These are phyloP conservation scores for Elgonia sp. DNA, from an alignment of 2,888 invertebrate species.

Conservation along the genomic window DNA sequence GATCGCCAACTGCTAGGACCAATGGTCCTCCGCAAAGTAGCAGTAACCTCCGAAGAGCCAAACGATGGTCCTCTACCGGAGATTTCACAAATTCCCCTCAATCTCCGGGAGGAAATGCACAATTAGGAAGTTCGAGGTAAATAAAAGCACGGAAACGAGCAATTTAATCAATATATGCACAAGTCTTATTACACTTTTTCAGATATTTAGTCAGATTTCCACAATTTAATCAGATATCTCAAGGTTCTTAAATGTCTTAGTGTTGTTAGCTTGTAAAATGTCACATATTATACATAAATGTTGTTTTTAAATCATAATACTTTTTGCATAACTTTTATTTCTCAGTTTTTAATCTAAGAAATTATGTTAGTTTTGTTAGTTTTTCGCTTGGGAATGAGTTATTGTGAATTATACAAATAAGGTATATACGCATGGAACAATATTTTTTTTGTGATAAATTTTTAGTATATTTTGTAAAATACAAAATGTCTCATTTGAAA, in stretches of 20 bases:
- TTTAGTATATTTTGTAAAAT: too few species aligned
- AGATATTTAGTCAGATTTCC: background rate
- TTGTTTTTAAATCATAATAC: background rate
- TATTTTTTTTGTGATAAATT: too few species aligned
- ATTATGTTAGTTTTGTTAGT: too few species aligned
- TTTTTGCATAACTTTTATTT: too few species aligned
- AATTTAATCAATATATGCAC: background rate
- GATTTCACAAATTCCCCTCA: slow-evolving; percentile 91
- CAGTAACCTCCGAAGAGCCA: slow-evolving; percentile 89
- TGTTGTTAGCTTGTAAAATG: background rate
- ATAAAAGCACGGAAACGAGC: background rate
- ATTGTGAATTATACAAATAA: too few species aligned
- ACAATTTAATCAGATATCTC: background rate
- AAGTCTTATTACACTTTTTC: background rate
- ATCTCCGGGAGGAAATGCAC: slow-evolving; percentile 84
- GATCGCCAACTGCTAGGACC: slow-evolving; percentile 90
- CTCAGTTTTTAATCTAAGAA: too few species aligned
- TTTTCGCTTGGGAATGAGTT: too few species aligned
- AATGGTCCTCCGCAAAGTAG: slow-evolving; percentile 88
- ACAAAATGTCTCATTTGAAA: too few species aligned
- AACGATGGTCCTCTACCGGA: slow-evolving; percentile 94
- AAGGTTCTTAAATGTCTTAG: background rate
- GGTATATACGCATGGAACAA: too few species aligned
- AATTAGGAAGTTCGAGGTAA: slow-evolving; percentile 87
- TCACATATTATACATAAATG: background rate